Evolutionary conservation across 2,888 invertebrate species (phyloP), one percentile per base, ranked within the genome.

Genomic region (Epistrophe grossulariae): DNA sequence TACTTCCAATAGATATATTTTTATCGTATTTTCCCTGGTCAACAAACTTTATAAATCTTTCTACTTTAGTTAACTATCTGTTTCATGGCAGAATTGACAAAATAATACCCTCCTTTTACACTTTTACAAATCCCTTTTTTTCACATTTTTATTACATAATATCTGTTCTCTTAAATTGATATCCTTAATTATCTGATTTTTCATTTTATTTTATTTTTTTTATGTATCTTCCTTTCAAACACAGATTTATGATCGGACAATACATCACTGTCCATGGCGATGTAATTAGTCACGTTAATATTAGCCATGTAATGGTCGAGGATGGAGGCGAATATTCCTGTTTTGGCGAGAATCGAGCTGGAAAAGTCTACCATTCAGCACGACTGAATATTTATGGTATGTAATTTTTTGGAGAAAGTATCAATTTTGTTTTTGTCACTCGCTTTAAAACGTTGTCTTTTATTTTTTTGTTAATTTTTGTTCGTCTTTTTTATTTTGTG

Each of bases 251-350:
- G 92, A 96, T 96, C 91, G 96, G 96, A 52, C 96, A 96, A 92
- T 96, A 96, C 92, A 96, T 96, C 90, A 96, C 95, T 80, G 95
- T 96, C 59, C 96, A 96, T 90, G 97, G 96, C 77, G 97, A 97
- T 93, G 96, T 97, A 89, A 96, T 97, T 92, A 96, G 97, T 91
- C 96, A 96, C 93, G 96, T 97, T 89, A 97, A 97, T 93, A 96
- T 97, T 90, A 96, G 95, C 91, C 95, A 95, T 91, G 96, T 96
- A 89, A 95, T 95, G 94, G 95, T 96, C 66, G 95, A 96, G 92
- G 97, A 97, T 91, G 97, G 97, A 19, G 97, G 97, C 28, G 96
- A 96, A 91, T 97, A 97, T 93, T 94, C 95, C 59, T 97, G 97
- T 91, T 94, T 94, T 7, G 96, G 96, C 0, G 95, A 95, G 91